Evolutionary conservation across 1,140 invertebrate species (phyloP).

Genomic region (Bicyclus anynana): DNA sequence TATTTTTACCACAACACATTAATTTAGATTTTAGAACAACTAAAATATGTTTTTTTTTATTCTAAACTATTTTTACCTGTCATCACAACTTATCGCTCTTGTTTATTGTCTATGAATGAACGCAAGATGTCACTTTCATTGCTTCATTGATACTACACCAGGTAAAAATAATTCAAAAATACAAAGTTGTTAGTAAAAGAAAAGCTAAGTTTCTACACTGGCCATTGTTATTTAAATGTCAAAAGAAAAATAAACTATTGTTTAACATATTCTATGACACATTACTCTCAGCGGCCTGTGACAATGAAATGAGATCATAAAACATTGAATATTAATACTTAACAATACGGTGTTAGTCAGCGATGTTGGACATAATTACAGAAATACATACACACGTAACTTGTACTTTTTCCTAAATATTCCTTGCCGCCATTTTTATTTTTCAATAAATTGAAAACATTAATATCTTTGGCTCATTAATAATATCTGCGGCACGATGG

Average conservation of each 20-base stretch:
- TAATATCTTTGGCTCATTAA: too few relatives aligned
- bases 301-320: slow-evolving; percentile 73
- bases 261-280: slow-evolving; percentile 36
- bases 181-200: too few relatives aligned
- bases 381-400: neutral
- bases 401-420: neutral
- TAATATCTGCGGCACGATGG: too few relatives aligned
- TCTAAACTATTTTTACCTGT: too few relatives aligned
- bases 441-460: neutral
- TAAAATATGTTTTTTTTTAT: too few relatives aligned
- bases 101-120: too few relatives aligned
- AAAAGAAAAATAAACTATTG: slow-evolving; percentile 3
- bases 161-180: too few relatives aligned
- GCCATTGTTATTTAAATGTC: neutral
- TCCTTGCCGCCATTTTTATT: neutral
- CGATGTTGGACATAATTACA: slow-evolving; percentile 26
- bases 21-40: too few relatives aligned
- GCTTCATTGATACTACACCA: too few relatives aligned
- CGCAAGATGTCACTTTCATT: too few relatives aligned
- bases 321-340: slow-evolving; percentile 73
- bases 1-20: neutral
- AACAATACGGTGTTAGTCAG: slow-evolving; percentile 65
- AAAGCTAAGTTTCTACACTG: neutral
- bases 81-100: too few relatives aligned
- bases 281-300: slow-evolving; percentile 58